Conservation (phyloP, 2,113 vertebrate species). For the Gymnocephalus cernua region DNA sequence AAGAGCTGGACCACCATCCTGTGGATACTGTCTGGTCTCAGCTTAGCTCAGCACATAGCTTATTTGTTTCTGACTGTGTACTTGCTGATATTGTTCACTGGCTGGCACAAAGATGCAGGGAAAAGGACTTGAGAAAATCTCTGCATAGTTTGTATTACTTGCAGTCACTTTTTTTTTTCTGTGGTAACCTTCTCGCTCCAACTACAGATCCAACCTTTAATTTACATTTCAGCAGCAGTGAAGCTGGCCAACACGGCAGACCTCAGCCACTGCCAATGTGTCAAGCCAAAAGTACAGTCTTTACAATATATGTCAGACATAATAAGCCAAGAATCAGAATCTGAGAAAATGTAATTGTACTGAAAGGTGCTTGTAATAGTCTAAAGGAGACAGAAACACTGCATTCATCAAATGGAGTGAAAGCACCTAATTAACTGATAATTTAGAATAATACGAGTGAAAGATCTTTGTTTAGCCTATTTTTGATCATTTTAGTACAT, state of each 20-base stretch:
- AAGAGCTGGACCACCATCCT: background rate
- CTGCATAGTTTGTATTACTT: background rate
- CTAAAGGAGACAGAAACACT: background rate
- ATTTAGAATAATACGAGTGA: background rate
- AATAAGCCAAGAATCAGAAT: background rate
- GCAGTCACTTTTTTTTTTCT: conserved; percentile 1
- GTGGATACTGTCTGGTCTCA: conserved; percentile 11
- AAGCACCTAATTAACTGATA: background rate
- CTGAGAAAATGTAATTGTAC: background rate
- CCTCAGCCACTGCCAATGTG: background rate
- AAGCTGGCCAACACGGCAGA: background rate
- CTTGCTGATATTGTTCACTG: conserved; percentile 11
- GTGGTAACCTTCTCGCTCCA: background rate
- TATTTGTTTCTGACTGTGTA: conserved; percentile 12
- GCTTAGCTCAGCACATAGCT: conserved; percentile 1
- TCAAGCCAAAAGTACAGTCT: background rate
- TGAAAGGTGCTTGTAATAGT: background rate
- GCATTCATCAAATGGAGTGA: background rate
- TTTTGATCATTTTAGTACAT: background rate
- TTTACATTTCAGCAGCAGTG: conserved; percentile 1
- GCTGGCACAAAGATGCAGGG: conserved; percentile 4
- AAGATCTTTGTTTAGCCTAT: background rate
- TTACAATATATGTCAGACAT: background rate
- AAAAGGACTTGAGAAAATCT: background rate
- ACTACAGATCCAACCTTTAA: background rate